Evolutionary conservation across 2,888 invertebrate species (phyloP).

Genomic region (Drosophila neutralis): DNA sequence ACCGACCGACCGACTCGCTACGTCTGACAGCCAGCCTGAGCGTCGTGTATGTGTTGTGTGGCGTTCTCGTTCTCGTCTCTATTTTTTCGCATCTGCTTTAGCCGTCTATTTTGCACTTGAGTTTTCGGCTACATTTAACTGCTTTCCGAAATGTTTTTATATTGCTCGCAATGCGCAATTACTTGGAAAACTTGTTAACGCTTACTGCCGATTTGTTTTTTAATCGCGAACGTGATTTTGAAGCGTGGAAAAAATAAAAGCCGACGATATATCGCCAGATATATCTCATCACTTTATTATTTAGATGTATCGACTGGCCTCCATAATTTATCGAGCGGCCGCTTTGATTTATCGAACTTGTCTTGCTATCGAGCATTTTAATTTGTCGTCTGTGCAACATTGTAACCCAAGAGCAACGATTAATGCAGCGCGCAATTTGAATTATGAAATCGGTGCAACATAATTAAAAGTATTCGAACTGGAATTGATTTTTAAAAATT

Average conservation of each 20-base stretch:
- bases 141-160: constrained; percentile 7
- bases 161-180: constrained; percentile 22
- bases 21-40: constrained; percentile 69
- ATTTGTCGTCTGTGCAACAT: constrained; percentile 24
- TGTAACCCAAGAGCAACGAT: not conserved
- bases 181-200: constrained; percentile 24
- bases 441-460: constrained; percentile 16
- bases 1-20: constrained; percentile 71
- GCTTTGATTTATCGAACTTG: constrained; percentile 25
- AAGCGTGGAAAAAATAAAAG: constrained; percentile 63
- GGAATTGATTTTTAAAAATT: not conserved
- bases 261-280: constrained; percentile 61
- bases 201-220: constrained; percentile 41
- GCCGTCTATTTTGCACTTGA: constrained; percentile 57
- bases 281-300: constrained; percentile 56
- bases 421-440: constrained; percentile 9
- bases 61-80: constrained; percentile 69
- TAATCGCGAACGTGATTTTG: constrained; percentile 44
- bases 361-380: constrained; percentile 15
- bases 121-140: constrained; percentile 31
- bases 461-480: not conserved
- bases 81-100: constrained; percentile 73
- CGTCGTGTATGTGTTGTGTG: constrained; percentile 76
- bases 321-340: constrained; percentile 27
- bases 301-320: constrained; percentile 34